phyloP scores from a whole-genome alignment of 2,888 invertebrate genomes.

The Morpho achilles region DNA sequence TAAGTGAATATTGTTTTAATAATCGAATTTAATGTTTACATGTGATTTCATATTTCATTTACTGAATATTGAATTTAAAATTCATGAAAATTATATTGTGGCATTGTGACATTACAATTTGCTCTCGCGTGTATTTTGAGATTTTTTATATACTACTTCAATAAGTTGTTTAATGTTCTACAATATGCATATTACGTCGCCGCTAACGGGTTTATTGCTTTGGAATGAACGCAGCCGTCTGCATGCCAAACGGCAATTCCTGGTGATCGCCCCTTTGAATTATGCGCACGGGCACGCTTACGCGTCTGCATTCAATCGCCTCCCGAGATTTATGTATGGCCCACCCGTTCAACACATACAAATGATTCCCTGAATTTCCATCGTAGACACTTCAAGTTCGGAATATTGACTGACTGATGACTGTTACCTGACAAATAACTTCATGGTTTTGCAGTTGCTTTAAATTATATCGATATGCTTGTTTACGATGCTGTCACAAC shows the following conservation, averaged over 20 bases:
- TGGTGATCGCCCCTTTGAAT: slow-evolving; percentile 75
- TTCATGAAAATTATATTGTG: too few species aligned
- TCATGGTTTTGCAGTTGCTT: background rate
- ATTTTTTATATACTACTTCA: slow-evolving; percentile 18
- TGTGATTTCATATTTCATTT: too few species aligned
- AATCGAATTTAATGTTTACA: too few species aligned
- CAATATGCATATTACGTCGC: slow-evolving; percentile 66
- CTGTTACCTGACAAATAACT: too few species aligned
- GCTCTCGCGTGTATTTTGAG: slow-evolving; percentile 1
- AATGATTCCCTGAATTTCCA: slow-evolving; percentile 59
- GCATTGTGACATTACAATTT: background rate
- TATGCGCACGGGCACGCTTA: slow-evolving; percentile 71
- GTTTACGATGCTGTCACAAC: slow-evolving; percentile 29
- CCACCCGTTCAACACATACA: slow-evolving; percentile 52
- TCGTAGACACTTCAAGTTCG: slow-evolving; percentile 14
- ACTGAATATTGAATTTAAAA: too few species aligned
- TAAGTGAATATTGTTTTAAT: too few species aligned
- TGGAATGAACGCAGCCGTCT: slow-evolving; percentile 65
- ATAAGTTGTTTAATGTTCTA: slow-evolving; percentile 43
- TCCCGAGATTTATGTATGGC: slow-evolving; percentile 63
- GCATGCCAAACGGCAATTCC: slow-evolving; percentile 72
- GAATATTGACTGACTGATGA: slow-evolving; percentile 4
- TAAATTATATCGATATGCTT: slow-evolving; percentile 9
- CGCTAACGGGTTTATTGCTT: slow-evolving; percentile 73
- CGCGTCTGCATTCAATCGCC: slow-evolving; percentile 67